Evolutionary conservation across 2,113 vertebrate genomes (phyloP).

Genomic region (Lamprologus tigripictilis): DNA sequence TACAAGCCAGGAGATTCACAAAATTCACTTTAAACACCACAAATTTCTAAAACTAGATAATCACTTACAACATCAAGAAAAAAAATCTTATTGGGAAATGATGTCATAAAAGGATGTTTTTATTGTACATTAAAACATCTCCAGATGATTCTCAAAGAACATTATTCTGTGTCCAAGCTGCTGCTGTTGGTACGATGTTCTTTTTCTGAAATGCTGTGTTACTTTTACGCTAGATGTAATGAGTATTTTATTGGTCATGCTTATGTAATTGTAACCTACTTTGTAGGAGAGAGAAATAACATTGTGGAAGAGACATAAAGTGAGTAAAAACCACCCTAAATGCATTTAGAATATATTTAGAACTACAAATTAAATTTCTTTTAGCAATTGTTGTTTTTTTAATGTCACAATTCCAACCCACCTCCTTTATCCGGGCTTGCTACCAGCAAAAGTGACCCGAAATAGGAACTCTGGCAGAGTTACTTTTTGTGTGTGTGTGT

Average conservation of each 20-base stretch:
- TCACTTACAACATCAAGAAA: not conserved
- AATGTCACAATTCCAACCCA: not conserved
- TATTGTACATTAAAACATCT: not conserved
- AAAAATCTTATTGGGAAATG: not conserved
- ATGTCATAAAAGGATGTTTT: not conserved
- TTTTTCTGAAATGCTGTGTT: not conserved
- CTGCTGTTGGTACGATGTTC: not conserved
- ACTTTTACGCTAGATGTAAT: not conserved
- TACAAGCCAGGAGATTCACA: not conserved
- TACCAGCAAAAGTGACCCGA: not conserved
- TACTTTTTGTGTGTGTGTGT: not conserved
- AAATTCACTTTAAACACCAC: not conserved
- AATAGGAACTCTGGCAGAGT: not conserved
- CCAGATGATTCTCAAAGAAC: not conserved
- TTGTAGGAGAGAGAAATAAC: not conserved
- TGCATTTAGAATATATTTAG: not conserved
- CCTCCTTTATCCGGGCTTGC: not conserved
- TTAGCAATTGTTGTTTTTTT: not conserved
- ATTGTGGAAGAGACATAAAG: not conserved
- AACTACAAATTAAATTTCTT: not conserved
- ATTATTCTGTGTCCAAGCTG: not conserved
- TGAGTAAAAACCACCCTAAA: not conserved
- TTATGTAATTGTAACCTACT: not conserved
- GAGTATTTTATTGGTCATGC: not conserved
- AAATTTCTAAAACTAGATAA: not conserved